These are phyloP conservation scores for Amphimallon solstitiale DNA, from an alignment of 2,888 invertebrate species.

Conservation along the genomic window DNA sequence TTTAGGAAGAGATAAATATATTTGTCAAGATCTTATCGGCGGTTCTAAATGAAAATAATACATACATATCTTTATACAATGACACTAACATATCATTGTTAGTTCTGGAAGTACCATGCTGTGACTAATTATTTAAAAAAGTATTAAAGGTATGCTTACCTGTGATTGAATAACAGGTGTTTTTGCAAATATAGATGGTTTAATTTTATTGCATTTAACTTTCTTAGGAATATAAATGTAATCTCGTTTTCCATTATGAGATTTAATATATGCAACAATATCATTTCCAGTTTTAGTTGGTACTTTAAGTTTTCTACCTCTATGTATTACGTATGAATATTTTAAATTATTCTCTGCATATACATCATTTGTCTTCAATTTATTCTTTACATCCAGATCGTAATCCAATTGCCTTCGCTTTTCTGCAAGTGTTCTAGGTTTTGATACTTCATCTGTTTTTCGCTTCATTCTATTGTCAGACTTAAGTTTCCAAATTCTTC, in stretches of 20 bases:
- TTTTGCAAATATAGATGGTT: slow-evolving; percentile 37
- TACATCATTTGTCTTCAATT: not conserved
- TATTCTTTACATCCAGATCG: not conserved
- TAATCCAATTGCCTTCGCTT: slow-evolving; percentile 34
- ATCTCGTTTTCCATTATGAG: slow-evolving; percentile 22
- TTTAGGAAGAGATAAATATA: too few species aligned
- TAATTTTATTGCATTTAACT: slow-evolving; percentile 30
- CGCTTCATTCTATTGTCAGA: slow-evolving; percentile 36
- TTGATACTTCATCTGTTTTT: slow-evolving; percentile 52
- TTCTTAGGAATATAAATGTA: slow-evolving; percentile 37
- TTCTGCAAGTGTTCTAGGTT: slow-evolving; percentile 67
- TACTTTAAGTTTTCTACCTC: slow-evolving; percentile 41
- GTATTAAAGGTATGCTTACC: not conserved
- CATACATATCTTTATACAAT: too few species aligned
- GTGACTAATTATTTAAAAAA: not conserved
- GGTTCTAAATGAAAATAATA: too few species aligned
- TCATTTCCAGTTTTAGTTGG: slow-evolving; percentile 36
- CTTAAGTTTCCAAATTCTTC: slow-evolving; percentile 28
- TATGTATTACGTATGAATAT: slow-evolving; percentile 41
- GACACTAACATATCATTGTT: too few species aligned
- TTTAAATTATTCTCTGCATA: not conserved
- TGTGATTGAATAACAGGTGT: slow-evolving; percentile 1
- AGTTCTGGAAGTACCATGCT: too few species aligned
- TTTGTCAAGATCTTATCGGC: too few species aligned
- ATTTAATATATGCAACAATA: slow-evolving; percentile 39